phyloP scores from a whole-genome alignment of 2,797 vertebrate genomes.

The Gadopsis marmoratus region DNA sequence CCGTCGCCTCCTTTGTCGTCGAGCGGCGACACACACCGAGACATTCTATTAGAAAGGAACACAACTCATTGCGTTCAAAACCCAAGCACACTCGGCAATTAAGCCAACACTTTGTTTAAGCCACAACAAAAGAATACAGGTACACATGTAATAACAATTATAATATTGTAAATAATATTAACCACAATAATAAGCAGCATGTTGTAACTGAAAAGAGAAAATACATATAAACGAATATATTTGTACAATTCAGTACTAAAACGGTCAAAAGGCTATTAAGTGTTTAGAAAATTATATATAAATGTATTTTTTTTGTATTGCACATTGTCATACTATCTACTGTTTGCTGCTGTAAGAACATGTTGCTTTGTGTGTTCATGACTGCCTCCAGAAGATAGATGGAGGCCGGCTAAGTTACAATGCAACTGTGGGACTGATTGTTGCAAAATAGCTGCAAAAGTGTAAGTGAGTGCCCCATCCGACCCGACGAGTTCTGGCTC shows the following conservation, averaged over 20 bases:
- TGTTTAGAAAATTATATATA: slow-evolving; percentile 86
- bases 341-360: slow-evolving; percentile 84
- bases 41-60: slow-evolving; percentile 86
- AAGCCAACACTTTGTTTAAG: slow-evolving; percentile 78
- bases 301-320: slow-evolving; percentile 89
- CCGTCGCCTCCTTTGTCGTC: not conserved
- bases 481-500: slow-evolving; percentile 10
- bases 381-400: slow-evolving; percentile 36
- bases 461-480: slow-evolving; percentile 20
- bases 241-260: slow-evolving; percentile 85
- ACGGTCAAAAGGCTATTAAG: slow-evolving; percentile 77
- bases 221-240: slow-evolving; percentile 87
- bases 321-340: slow-evolving; percentile 92
- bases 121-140: slow-evolving; percentile 68
- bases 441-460: slow-evolving; percentile 54
- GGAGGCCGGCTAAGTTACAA: slow-evolving; percentile 52
- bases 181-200: slow-evolving; percentile 93
- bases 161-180: slow-evolving; percentile 82
- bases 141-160: slow-evolving; percentile 72
- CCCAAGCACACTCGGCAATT: slow-evolving; percentile 84
- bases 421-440: slow-evolving; percentile 34
- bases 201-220: slow-evolving; percentile 89
- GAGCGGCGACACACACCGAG: slow-evolving; percentile 50
- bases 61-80: slow-evolving; percentile 71
- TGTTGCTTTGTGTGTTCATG: slow-evolving; percentile 54